phyloP scores from a whole-genome alignment of 2,888 invertebrate genomes.

The Mystacides longicornis region DNA sequence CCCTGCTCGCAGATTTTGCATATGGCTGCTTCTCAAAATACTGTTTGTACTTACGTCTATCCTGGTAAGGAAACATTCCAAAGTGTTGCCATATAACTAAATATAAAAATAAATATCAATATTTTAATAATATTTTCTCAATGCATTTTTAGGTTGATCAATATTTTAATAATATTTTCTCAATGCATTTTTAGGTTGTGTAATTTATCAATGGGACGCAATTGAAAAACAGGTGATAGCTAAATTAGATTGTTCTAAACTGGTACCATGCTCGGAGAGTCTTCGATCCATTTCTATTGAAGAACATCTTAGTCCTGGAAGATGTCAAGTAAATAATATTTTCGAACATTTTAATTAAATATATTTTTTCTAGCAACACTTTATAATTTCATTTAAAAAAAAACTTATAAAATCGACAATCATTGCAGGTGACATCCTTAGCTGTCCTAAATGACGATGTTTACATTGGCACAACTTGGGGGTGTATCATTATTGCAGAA shows the following conservation, averaged over 20 bases:
- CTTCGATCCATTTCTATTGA: conserved; percentile 86
- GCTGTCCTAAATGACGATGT: conserved; percentile 61
- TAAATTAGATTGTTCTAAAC: conserved; percentile 83
- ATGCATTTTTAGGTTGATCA: background rate
- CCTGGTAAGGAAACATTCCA: conserved; percentile 55
- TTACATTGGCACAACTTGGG: conserved; percentile 92
- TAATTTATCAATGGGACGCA: conserved; percentile 83
- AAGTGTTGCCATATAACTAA: no score
- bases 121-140: no score
- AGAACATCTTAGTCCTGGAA: conserved; percentile 70
- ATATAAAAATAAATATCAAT: no score
- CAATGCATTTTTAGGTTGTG: conserved; percentile 52
- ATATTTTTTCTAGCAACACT: background rate
- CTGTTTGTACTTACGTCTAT: conserved; percentile 74
- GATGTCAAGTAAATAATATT: conserved; percentile 56
- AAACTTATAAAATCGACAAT: background rate
- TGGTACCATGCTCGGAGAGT: conserved; percentile 88
- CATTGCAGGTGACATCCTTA: conserved; percentile 59
- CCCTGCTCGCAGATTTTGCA: conserved; percentile 63
- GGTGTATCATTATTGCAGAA: conserved; percentile 87
- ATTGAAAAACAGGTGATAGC: conserved; percentile 59
- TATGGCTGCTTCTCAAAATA: conserved; percentile 54
- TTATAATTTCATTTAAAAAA: background rate
- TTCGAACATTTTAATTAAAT: background rate
- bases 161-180: conserved; percentile 3